Percentiles rank a stretch among this genome's conserved stretches.
Evolutionary conservation across 2,113 vertebrate genomes (phyloP).

Genomic region (Perognathus longimembris): DNA sequence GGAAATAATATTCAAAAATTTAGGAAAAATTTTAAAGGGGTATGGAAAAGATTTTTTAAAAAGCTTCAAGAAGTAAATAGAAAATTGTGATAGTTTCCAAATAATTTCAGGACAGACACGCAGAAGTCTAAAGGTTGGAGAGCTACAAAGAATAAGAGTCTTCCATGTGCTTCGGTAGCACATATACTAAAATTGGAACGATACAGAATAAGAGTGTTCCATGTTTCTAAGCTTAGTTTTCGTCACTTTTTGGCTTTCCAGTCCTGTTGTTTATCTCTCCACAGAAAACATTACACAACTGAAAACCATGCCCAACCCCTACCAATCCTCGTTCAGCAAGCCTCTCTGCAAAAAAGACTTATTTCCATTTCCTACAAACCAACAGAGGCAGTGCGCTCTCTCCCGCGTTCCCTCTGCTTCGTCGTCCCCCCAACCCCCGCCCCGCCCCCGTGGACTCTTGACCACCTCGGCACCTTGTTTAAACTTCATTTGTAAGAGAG

Average conservation of each 20-base stretch:
- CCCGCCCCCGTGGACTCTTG: not conserved
- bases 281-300: not conserved
- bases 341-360: not conserved
- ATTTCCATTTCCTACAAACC: not conserved
- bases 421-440: not conserved
- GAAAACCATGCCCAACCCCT: not conserved
- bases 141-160: not conserved
- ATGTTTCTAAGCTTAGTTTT: not conserved
- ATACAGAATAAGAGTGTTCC: not conserved
- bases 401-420: not conserved
- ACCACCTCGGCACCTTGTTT: not conserved
- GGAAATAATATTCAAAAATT: not conserved
- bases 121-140: not conserved
- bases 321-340: not conserved
- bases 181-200: too few species aligned
- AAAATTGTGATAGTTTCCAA: not conserved
- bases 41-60: not conserved
- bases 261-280: not conserved
- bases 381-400: not conserved
- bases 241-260: not conserved
- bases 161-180: too few species aligned
- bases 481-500: not conserved
- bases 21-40: conserved; percentile 19
- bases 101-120: not conserved
- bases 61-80: not conserved